Base-by-base conservation (phyloP, 2,113 vertebrate species). In the Oreochromis aureus region DNA sequence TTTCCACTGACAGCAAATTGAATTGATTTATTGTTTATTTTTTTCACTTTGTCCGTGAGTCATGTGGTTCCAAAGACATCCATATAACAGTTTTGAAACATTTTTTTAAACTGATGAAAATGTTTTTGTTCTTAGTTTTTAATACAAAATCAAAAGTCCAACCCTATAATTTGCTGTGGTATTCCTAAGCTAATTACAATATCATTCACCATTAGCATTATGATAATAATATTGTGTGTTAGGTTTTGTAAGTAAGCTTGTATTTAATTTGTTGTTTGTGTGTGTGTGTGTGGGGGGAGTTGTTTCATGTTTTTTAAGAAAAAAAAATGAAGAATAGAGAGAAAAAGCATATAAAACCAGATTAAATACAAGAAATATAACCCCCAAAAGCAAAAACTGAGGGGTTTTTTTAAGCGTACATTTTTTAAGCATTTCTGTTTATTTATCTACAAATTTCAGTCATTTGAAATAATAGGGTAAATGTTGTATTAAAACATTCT, bases 391-490 rank as follows among this genome's bases (percentile, higher is more conserved):
- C 48, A 51, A 51, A 27, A 73, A 48, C 2, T 11, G 5, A 73
- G n/a, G 0, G 1, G 10, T 16, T 27, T 41, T 53, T 41, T 22
- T 1, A 2, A 41, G 19, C 13, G 11, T 41, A 69, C 2, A 41
- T 10, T 16, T 71, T 71, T 71, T 71, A 27, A 71, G 66, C 66
- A 24, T 44, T 73, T 73, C 22, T 46, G 7, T 76, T 76, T 30
- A 76, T 76, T 76, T 48, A 18, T 18, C 24, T 9, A 76, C 41
- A 76, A 76, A 76, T 48, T 19, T 19, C 69, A 48, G 69, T 76
- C 15, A 76, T 76, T 76, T 76, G 41, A 48, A 48, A 48, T 76
- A 11, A 30, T 18, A 46, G 22, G 5, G 22, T 46, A 46, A 73
- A 46, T 27, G 8, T 16, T 46, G 69, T 73, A 73, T 24, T 48